A percentile compares a stretch with the other conserved stretches of the same genome.
These are phyloP conservation scores for Samia ricini DNA, from an alignment of 1,140 invertebrate species.

Conservation along the genomic window DNA sequence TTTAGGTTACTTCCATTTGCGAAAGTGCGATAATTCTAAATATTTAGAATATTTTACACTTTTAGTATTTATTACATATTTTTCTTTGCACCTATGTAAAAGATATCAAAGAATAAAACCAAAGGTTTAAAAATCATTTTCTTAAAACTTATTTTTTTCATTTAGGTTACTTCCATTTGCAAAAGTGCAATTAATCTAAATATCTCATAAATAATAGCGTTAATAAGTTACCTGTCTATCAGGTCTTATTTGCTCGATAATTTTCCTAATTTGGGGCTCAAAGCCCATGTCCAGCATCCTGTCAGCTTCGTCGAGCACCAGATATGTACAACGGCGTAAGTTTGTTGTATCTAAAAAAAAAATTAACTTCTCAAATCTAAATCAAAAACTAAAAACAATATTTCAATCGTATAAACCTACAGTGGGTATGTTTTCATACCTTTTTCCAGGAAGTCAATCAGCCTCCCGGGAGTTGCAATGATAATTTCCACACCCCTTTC, in stretches of 20 bases:
- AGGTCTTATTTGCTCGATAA: slow-evolving; percentile 93
- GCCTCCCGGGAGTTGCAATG: slow-evolving; percentile 92
- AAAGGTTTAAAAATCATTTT: too few species aligned
- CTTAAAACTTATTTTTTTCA: background rate
- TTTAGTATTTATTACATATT: too few species aligned
- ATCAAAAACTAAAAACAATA: slow-evolving; percentile 1
- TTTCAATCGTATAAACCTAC: too few species aligned
- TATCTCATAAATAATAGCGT: slow-evolving; percentile 8
- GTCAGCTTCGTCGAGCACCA: slow-evolving; percentile 97
- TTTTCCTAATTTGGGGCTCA: slow-evolving; percentile 96
- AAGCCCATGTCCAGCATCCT: slow-evolving; percentile 98
- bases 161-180: background rate
- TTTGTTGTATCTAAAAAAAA: slow-evolving; percentile 85
- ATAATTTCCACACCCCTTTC: slow-evolving; percentile 90
- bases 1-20: too few species aligned
- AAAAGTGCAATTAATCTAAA: background rate
- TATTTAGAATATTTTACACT: too few species aligned
- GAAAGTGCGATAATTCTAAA: too few species aligned
- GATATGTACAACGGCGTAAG: slow-evolving; percentile 90
- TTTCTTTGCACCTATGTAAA: too few species aligned
- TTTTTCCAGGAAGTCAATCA: slow-evolving; percentile 93
- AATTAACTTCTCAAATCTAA: background rate
- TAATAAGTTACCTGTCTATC: slow-evolving; percentile 83
- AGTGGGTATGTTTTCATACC: slow-evolving; percentile 49
- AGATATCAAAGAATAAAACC: too few species aligned